phyloP scores from a whole-genome alignment of 1,140 invertebrate genomes.

The Drosophila lini region DNA sequence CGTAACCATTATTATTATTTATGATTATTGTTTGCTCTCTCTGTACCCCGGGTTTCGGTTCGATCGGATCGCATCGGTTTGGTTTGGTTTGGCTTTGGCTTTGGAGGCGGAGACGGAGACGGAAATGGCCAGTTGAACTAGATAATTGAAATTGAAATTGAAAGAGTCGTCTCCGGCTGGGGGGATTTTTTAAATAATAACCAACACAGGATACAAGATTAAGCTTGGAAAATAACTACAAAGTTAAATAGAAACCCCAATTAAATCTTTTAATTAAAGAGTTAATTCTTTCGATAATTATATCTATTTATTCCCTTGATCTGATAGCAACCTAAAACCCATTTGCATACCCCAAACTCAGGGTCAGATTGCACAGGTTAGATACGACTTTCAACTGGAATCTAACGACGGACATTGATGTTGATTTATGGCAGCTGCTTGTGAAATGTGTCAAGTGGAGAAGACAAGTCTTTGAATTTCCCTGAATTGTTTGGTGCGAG shows the following conservation, averaged over 20 bases:
- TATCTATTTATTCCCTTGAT: not conserved
- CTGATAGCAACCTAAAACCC: conserved; percentile 4
- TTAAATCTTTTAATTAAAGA: not conserved
- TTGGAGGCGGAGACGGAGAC: conserved; percentile 16
- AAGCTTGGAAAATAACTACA: not conserved
- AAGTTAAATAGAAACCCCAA: not conserved
- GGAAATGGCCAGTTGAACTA: conserved; percentile 48
- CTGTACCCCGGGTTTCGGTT: not conserved
- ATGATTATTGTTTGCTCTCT: conserved; percentile 41
- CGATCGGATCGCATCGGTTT: not conserved
- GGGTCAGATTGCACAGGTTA: conserved; percentile 4
- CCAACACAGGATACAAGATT: not conserved
- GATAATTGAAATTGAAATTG: conserved; percentile 26
- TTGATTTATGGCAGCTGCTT: conserved; percentile 20
- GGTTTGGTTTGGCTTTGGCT: no score
- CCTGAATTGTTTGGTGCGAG: conserved; percentile 2
- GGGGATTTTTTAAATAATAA: not conserved
- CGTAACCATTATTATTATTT: conserved; percentile 58
- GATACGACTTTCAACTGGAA: conserved; percentile 14
- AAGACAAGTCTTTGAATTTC: not conserved
- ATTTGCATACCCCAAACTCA: conserved; percentile 17
- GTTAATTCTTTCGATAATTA: not conserved
- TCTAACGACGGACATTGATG: not conserved
- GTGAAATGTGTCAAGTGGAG: conserved; percentile 5
- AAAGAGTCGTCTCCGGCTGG: conserved; percentile 10